Conservation (phyloP, 1,140 invertebrate genomes). For the Battus philenor region DNA sequence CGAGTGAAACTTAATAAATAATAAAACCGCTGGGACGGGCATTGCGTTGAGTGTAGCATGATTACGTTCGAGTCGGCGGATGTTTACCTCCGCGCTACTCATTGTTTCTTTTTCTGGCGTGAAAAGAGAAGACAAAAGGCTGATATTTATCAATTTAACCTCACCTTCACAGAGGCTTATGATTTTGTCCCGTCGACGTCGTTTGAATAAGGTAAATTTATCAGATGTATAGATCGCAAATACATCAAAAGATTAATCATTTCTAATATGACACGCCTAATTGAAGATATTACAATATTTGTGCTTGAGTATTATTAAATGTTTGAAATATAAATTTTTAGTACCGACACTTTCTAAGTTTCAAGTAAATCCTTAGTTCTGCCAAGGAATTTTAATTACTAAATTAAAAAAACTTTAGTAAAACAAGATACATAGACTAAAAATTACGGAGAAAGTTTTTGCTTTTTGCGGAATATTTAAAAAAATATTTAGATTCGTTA, state of each 20-base stretch:
- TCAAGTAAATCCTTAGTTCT: neutral
- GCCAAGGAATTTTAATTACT: neutral
- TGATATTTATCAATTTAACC: slow-evolving; percentile 29
- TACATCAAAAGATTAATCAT: too few relatives aligned
- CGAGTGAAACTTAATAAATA: slow-evolving; percentile 4
- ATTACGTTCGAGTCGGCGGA: slow-evolving; percentile 17
- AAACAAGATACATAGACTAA: neutral
- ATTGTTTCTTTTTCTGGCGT: slow-evolving; percentile 32
- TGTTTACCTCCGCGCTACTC: slow-evolving; percentile 25
- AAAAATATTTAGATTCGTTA: neutral
- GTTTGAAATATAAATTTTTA: too few relatives aligned
- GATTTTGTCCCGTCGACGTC: too few relatives aligned
- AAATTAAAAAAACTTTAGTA: neutral
- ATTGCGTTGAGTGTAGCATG: neutral
- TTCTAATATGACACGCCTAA: too few relatives aligned
- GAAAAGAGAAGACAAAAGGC: slow-evolving; percentile 25
- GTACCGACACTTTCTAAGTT: too few relatives aligned
- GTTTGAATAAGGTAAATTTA: too few relatives aligned
- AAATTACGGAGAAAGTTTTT: neutral
- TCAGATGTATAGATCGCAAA: too few relatives aligned
- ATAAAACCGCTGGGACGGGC: neutral
- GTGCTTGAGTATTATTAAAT: too few relatives aligned
- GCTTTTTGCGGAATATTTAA: neutral
- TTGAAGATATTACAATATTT: too few relatives aligned
- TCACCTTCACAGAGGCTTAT: slow-evolving; percentile 24